Percentiles rank a stretch among this genome's conserved stretches.
Conservation (phyloP, 2,888 invertebrate genomes). For the Rapana venosa region DNA sequence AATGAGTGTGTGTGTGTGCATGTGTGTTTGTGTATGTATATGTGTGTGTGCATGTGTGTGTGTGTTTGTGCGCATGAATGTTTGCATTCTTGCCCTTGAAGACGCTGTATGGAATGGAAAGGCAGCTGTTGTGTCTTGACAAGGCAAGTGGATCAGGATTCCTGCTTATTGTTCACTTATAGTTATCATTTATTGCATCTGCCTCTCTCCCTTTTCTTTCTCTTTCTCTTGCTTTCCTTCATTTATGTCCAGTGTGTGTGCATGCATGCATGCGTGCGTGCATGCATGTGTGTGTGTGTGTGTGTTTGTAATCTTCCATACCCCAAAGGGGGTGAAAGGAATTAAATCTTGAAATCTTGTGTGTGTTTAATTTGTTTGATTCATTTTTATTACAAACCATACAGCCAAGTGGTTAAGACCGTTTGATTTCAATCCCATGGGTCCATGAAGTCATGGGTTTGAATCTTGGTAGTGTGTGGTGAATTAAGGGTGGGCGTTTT, state of each 20-base stretch:
- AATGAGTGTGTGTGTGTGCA: background rate
- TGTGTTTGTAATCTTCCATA: too few species aligned
- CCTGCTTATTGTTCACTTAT: background rate
- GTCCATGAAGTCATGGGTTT: too few species aligned
- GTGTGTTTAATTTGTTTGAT: too few species aligned
- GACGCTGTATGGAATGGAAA: conserved; percentile 64
- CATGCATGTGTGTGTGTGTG: background rate
- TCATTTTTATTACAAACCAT: too few species aligned
- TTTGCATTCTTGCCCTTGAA: conserved; percentile 45
- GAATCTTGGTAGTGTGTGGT: too few species aligned
- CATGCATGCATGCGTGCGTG: background rate
- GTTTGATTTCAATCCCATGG: too few species aligned
- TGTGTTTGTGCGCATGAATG: too few species aligned
- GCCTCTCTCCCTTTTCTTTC: background rate
- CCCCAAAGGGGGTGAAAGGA: too few species aligned
- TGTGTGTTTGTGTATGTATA: too few species aligned
- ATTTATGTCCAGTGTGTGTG: background rate
- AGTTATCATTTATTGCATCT: background rate
- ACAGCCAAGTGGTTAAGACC: too few species aligned
- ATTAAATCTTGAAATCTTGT: too few species aligned
- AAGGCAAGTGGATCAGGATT: conserved; percentile 54
- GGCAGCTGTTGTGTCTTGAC: conserved; percentile 63
- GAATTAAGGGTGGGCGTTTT: too few species aligned
- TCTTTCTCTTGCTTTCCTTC: background rate
- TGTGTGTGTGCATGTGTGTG: background rate